phyloP scores from a whole-genome alignment of 2,113 vertebrate genomes.

The Pterocles gutturalis region DNA sequence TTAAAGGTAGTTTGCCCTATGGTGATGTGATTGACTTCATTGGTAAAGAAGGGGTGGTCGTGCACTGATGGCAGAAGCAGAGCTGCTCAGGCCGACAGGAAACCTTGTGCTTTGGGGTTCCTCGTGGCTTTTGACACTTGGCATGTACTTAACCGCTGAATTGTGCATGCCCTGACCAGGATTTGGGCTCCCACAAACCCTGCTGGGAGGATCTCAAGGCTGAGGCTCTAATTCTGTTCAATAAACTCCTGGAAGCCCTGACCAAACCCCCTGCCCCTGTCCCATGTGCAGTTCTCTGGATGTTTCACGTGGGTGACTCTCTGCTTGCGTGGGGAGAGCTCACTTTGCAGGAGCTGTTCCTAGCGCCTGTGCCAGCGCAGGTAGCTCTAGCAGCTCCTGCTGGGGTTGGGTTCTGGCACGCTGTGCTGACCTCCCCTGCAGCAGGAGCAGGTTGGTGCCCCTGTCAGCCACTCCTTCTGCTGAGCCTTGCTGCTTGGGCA shows the following conservation, averaged over 20 bases:
- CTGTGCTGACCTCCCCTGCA: too few species aligned
- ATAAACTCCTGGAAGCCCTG: neutral
- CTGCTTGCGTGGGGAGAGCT: neutral
- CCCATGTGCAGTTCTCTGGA: fast-evolving
- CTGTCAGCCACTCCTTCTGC: too few species aligned
- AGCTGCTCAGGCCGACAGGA: neutral
- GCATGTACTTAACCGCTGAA: neutral
- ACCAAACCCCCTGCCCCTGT: neutral
- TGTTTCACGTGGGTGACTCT: fast-evolving
- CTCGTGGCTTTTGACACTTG: neutral
- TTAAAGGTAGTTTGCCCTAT: neutral
- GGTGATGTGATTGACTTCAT: fast-evolving
- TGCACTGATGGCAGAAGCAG: neutral
- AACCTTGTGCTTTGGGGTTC: neutral
- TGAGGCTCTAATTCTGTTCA: neutral
- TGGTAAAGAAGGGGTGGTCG: neutral
- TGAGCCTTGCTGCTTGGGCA: neutral
- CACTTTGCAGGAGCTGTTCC: neutral
- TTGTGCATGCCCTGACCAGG: neutral
- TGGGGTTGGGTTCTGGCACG: too few species aligned
- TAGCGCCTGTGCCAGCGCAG: too few species aligned
- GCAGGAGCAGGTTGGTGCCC: neutral
- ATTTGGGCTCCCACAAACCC: neutral
- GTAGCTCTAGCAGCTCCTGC: too few species aligned
- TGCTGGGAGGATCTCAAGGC: neutral